Conservation (phyloP, 2,113 vertebrate genomes). For the Leuciscus idus region DNA sequence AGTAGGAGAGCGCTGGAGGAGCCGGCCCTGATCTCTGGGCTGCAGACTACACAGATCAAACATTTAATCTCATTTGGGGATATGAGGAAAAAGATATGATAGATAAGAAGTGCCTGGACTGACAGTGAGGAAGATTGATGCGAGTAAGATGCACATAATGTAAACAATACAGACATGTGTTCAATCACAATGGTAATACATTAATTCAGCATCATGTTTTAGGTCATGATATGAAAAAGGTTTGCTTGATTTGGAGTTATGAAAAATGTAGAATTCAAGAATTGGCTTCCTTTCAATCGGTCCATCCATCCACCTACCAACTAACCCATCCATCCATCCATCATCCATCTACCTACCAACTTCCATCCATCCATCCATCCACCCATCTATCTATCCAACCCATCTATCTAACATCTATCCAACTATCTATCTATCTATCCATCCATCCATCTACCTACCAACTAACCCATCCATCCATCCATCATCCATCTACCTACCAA, state of each 20-base stretch:
- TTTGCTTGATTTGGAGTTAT: neutral
- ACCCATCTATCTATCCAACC: neutral
- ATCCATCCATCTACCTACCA: neutral
- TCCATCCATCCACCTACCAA: neutral
- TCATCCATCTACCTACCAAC: neutral
- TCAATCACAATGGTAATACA: neutral
- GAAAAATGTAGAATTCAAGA: neutral
- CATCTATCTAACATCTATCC: too few relatives aligned
- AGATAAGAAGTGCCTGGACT: conserved; percentile 46
- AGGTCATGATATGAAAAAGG: neutral
- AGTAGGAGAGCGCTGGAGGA: conserved; percentile 45
- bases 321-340: neutral
- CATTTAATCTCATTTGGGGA: conserved; percentile 68
- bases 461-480: neutral
- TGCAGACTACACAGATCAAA: conserved; percentile 60
- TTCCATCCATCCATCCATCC: neutral
- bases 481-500: neutral
- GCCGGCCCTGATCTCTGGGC: conserved; percentile 49
- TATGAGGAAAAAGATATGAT: conserved; percentile 58
- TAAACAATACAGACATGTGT: neutral
- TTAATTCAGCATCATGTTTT: neutral
- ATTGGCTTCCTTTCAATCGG: neutral
- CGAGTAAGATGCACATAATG: neutral
- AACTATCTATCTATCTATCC: neutral
- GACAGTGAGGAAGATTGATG: neutral